Conservation (phyloP, 2,113 vertebrate species). For the Dromas ardeola region DNA sequence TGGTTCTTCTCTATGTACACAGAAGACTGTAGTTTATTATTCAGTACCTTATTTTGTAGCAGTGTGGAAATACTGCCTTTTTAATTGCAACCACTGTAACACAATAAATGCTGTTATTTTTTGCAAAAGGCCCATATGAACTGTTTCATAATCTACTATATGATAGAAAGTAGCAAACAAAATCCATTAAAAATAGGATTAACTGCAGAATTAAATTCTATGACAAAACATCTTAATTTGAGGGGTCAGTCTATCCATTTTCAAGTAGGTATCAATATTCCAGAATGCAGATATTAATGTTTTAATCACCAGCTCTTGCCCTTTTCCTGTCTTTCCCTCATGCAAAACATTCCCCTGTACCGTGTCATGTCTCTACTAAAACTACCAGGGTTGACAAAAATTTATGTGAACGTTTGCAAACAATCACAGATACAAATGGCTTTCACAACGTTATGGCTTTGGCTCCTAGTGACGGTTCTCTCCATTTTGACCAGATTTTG, state of each 20-base stretch:
- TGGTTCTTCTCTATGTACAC: not conserved
- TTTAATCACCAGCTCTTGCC: not conserved
- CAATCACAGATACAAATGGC: not conserved
- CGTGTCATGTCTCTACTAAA: not conserved
- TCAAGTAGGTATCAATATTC: not conserved
- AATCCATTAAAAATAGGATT: not conserved
- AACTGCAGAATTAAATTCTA: not conserved
- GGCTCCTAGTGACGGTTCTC: not conserved
- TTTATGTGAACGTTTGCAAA: not conserved
- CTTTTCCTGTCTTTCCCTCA: not conserved
- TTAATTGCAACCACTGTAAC: not conserved
- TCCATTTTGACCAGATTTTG: not conserved
- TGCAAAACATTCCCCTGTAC: not conserved
- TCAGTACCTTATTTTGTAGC: not conserved
- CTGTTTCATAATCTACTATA: not conserved
- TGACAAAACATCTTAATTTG: not conserved
- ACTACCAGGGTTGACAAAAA: not conserved
- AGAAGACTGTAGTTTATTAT: not conserved
- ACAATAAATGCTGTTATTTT: not conserved
- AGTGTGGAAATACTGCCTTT: not conserved
- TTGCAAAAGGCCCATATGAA: not conserved
- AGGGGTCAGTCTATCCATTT: not conserved
- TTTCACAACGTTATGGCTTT: not conserved
- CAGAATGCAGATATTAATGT: not conserved
- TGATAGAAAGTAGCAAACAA: not conserved